Conservation (phyloP, 1,140 invertebrate genomes). For the Drosophila orosa region DNA sequence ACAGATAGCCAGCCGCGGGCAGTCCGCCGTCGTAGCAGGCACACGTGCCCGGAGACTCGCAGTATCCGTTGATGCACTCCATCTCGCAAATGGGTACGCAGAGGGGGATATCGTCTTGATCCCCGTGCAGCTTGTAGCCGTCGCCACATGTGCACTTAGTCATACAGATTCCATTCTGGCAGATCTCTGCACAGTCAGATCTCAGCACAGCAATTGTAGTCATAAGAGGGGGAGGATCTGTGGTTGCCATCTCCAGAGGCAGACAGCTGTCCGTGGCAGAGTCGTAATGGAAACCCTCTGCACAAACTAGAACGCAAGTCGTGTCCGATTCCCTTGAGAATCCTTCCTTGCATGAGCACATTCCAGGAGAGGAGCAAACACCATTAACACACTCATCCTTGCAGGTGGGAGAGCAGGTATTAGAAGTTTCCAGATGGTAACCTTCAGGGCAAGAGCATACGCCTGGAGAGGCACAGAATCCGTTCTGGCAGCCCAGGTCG, state of each 20-base stretch:
- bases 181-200: constrained; percentile 18
- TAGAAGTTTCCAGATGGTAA: not conserved
- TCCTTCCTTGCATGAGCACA: constrained; percentile 7
- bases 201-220: not conserved
- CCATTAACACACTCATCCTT: constrained; percentile 17
- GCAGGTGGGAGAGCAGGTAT: not conserved
- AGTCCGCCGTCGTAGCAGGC: constrained; percentile 38
- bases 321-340: not conserved
- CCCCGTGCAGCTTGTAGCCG: constrained; percentile 32
- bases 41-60: constrained; percentile 42
- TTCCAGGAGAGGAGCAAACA: constrained; percentile 5
- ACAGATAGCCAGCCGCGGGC: constrained; percentile 21
- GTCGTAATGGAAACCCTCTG: not conserved
- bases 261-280: not conserved
- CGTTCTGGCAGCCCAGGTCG: constrained; percentile 2
- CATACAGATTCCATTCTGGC: constrained; percentile 58
- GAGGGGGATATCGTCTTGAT: constrained; percentile 5
- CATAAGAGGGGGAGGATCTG: not conserved
- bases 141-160: constrained; percentile 36
- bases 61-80: constrained; percentile 51
- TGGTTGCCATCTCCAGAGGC: too few species aligned
- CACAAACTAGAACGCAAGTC: constrained; percentile 4
- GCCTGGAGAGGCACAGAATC: constrained; percentile 6
- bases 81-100: constrained; percentile 53
- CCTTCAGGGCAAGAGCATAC: constrained; percentile 6